Evolutionary conservation across 2,888 invertebrate genomes (phyloP), one percentile per base, ranked within the genome.

Genomic region (Torymus tubicola): DNA sequence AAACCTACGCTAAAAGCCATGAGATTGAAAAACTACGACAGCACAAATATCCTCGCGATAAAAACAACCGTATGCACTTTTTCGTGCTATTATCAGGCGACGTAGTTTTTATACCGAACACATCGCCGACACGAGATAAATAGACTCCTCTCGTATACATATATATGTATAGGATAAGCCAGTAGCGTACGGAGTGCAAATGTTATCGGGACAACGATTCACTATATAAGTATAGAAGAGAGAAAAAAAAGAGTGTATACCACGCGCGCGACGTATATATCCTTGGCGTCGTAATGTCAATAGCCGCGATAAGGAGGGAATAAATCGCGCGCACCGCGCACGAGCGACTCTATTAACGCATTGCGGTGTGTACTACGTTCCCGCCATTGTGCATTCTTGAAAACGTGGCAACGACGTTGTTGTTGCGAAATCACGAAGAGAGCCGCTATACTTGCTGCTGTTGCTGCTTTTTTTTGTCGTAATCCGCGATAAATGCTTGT

Each of bases 271-370:
- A 4, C 31, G 42, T 42, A 63, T 70, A 70, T 70, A 70, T 77
- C 77, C 77, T 77, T 77, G 77, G 53, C 53, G 77, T 50, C 16
- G 69, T 55, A 69, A 77, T 70, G 77, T 77, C 70, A 77, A 70
- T 70, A 77, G 70, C 70, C 77, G 61, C 75, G 77, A 69, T 69
- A 77, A 76, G 21, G 18, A 18, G 18, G 21, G 69, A 64, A 64
- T 70, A 77, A 77, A 77, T 70, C 77, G 76, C 55, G 31, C 1
- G 21, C 61, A 61, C 55, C 55, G 61, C 67, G 31, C n/a, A 31
- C n/a, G 61, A 68, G 68, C 65, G 14, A 12, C 74, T 42, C 42
- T 68, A 60, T 68, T 76, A 76, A 76, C 76, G 69, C 75, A 60
- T 75, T 58, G 72, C 53, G 42, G 8, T 3, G n/a, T 31, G 13